These are phyloP conservation scores for Pseudoips prasinana DNA, from an alignment of 2,888 invertebrate genomes.

Conservation along the genomic window DNA sequence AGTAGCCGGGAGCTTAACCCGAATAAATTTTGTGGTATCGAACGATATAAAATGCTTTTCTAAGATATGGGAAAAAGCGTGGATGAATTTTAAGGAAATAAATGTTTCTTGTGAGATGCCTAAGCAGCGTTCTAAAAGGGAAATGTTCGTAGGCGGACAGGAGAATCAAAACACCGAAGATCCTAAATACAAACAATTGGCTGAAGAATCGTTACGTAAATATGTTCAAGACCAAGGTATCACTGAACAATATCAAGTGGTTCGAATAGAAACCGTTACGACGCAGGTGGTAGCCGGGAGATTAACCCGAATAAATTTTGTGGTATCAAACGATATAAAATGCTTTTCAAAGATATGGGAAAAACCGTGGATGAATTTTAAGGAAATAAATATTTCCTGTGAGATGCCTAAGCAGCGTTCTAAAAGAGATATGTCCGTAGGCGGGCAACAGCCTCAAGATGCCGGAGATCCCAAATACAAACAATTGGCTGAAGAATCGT, in stretches of 20 bases:
- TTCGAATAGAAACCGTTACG: constrained; percentile 23
- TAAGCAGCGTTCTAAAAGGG: constrained; percentile 27
- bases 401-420: constrained; percentile 7
- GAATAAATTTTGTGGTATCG: constrained; percentile 18
- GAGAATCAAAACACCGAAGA: constrained; percentile 16
- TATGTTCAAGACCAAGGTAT: constrained; percentile 18
- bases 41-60: constrained; percentile 21
- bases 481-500: constrained; percentile 29
- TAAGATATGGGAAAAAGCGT: constrained; percentile 28
- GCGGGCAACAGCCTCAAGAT: constrained; percentile 10
- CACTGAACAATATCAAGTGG: constrained; percentile 12
- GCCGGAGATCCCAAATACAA: constrained; percentile 19
- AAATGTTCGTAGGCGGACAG: constrained; percentile 10
- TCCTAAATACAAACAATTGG: constrained; percentile 23
- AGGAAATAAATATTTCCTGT: constrained; percentile 21
- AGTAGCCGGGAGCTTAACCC: constrained; percentile 30
- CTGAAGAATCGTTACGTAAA: constrained; percentile 33
- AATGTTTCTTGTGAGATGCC: constrained; percentile 38
- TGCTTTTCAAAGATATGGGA: constrained; percentile 29
- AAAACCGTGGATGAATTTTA: constrained; percentile 18
- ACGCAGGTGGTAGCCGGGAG: constrained; percentile 32
- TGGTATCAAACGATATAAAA: constrained; percentile 8
- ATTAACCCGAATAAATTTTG: constrained; percentile 26
- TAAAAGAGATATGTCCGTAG: background rate
- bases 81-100: constrained; percentile 31